Conservation (phyloP, 2,797 vertebrate species). For the Sternarchorhynchus goeldii region DNA sequence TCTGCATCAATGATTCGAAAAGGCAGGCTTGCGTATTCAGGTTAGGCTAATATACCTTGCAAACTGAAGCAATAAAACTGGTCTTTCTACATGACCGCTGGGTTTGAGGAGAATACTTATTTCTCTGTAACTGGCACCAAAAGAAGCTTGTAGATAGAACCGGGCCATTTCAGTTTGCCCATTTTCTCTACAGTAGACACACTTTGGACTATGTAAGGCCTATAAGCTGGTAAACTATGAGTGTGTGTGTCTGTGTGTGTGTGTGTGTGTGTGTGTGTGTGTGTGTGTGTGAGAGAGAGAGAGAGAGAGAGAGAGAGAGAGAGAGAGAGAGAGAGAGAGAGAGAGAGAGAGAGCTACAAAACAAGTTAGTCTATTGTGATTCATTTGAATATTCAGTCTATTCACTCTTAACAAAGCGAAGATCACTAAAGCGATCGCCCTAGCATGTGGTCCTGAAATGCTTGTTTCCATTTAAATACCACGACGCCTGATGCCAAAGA, state of each 20-base stretch:
- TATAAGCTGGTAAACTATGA: no score
- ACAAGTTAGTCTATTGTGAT: not conserved
- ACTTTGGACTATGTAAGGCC: no score
- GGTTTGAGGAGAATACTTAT: not conserved
- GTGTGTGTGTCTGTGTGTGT: no score
- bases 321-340: not conserved
- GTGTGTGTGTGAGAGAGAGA: no score
- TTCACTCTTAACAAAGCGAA: slow-evolving; percentile 19
- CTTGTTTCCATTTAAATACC: slow-evolving; percentile 47
- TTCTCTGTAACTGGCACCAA: no score
- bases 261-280: no score
- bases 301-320: not conserved
- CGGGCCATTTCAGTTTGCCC: not conserved
- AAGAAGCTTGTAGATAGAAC: not conserved
- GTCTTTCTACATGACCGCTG: not conserved
- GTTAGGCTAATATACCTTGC: not conserved
- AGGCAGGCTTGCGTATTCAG: no score
- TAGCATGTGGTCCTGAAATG: slow-evolving; percentile 34
- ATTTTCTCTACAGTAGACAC: no score
- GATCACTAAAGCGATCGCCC: slow-evolving; percentile 41
- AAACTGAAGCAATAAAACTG: not conserved
- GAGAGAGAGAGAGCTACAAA: not conserved
- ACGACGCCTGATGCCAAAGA: slow-evolving; percentile 34
- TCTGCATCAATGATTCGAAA: no score
- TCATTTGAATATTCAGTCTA: slow-evolving; percentile 42